These are phyloP conservation scores for Clistopyga incitator DNA, from an alignment of 2,888 invertebrate species.

Conservation along the genomic window DNA sequence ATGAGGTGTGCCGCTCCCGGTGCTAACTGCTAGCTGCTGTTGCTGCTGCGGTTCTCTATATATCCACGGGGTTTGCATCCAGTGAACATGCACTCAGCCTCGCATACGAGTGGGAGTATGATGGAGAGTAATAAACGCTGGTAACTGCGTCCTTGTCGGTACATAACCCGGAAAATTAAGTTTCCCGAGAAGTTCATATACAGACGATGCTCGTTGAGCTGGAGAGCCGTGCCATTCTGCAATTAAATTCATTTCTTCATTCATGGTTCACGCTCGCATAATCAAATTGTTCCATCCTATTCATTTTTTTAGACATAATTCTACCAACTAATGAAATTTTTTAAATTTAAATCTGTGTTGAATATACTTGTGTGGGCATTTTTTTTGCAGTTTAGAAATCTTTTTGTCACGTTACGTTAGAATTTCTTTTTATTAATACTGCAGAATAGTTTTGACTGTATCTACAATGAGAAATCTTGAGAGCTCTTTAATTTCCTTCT, in stretches of 20 bases:
- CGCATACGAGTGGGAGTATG: not conserved
- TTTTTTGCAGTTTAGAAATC: no score
- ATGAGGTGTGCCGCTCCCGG: slow-evolving; percentile 48
- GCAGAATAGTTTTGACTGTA: no score
- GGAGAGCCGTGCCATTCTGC: slow-evolving; percentile 5
- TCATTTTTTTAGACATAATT: no score
- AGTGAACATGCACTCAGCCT: slow-evolving; percentile 8
- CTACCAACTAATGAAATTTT: no score
- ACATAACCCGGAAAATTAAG: slow-evolving; percentile 48
- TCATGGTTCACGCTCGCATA: not conserved
- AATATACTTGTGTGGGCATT: no score
- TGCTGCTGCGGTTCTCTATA: slow-evolving; percentile 12
- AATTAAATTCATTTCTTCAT: slow-evolving; percentile 15
- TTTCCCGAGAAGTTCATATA: slow-evolving; percentile 23
- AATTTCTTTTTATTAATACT: no score
- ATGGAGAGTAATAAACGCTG: slow-evolving; percentile 31
- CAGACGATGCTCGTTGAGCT: slow-evolving; percentile 13
- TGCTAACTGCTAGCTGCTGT: slow-evolving; percentile 22
- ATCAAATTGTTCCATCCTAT: not conserved
- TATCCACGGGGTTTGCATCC: slow-evolving; percentile 8
- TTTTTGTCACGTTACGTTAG: no score
- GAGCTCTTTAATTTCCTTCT: not conserved
- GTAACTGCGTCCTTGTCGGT: slow-evolving; percentile 28
- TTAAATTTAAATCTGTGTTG: not conserved
- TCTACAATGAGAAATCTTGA: not conserved